Conservation (phyloP, 2,888 invertebrate species). For the Parnassius glacialis region DNA sequence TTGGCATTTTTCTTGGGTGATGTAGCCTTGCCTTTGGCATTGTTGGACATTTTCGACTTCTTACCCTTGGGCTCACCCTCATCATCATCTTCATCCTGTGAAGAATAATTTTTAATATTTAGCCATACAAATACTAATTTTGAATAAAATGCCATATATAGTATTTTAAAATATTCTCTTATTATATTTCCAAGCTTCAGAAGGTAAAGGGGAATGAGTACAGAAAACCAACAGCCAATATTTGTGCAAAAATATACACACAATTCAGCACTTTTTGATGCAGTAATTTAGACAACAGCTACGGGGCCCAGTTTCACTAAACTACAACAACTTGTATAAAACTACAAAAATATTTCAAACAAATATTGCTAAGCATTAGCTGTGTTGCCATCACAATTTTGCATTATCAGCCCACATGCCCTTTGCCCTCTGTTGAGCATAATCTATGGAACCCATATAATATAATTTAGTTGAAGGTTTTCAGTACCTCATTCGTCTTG, state of each 20-base stretch:
- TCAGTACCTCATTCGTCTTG: constrained; percentile 80
- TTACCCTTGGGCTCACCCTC: constrained; percentile 90
- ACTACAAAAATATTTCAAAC: background rate
- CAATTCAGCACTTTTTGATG: constrained; percentile 26
- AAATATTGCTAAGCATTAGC: background rate
- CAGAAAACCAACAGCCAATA: constrained; percentile 78
- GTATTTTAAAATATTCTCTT: background rate
- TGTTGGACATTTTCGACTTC: constrained; percentile 87
- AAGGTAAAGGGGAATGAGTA: constrained; percentile 77
- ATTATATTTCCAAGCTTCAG: constrained; percentile 47
- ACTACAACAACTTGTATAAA: constrained; percentile 39
- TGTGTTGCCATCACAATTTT: constrained; percentile 38
- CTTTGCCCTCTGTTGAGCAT: constrained; percentile 65
- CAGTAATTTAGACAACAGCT: constrained; percentile 35
- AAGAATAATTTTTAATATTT: constrained; percentile 23
- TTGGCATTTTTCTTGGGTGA: constrained; percentile 86
- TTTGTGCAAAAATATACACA: constrained; percentile 18
- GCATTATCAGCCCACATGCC: constrained; percentile 49
- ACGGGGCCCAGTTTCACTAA: constrained; percentile 43
- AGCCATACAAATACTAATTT: too few species aligned
- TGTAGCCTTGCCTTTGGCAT: constrained; percentile 84
- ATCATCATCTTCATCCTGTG: constrained; percentile 85
- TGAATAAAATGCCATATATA: too few species aligned
- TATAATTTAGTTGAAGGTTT: constrained; percentile 71
- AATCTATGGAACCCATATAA: constrained; percentile 36